phyloP scores from a whole-genome alignment of 2,797 vertebrate species.

The Enteromius mattozi region DNA sequence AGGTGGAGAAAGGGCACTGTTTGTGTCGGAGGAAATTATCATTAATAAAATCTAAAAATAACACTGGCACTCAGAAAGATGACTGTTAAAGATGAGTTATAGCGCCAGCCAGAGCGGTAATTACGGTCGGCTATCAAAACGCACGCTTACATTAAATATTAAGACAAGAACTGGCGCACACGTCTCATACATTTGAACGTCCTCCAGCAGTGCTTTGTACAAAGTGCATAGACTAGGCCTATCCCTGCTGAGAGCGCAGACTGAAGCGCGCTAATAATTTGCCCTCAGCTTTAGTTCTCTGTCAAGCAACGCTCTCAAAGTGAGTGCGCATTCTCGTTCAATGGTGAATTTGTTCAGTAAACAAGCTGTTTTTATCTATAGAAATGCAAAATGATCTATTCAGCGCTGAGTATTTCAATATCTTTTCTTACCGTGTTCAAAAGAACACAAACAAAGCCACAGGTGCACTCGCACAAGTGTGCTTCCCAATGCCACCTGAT shows the following conservation, averaged over 20 bases:
- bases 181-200: conserved; percentile 66
- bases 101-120: conserved; percentile 65
- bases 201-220: conserved; percentile 58
- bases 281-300: conserved; percentile 36
- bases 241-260: conserved; percentile 31
- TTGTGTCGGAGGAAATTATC: conserved; percentile 69
- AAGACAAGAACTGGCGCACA: conserved; percentile 71
- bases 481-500: neutral
- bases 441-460: conserved; percentile 27
- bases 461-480: neutral
- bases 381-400: conserved; percentile 31
- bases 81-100: conserved; percentile 64
- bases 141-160: conserved; percentile 78
- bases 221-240: conserved; percentile 30
- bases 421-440: conserved; percentile 12
- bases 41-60: conserved; percentile 81
- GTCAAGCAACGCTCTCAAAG: conserved; percentile 27
- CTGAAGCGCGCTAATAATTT: conserved; percentile 11
- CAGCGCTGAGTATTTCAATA: conserved; percentile 13
- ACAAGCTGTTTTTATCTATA: conserved; percentile 30
- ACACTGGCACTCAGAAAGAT: conserved; percentile 68
- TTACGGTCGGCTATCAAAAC: conserved; percentile 77
- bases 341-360: conserved; percentile 16
- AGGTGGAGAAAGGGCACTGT: conserved; percentile 57
- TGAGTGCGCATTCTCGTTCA: conserved; percentile 7